Evolutionary conservation across 2,113 vertebrate species (phyloP), one percentile per base, ranked within the genome.

Genomic region (Caranx ignobilis): DNA sequence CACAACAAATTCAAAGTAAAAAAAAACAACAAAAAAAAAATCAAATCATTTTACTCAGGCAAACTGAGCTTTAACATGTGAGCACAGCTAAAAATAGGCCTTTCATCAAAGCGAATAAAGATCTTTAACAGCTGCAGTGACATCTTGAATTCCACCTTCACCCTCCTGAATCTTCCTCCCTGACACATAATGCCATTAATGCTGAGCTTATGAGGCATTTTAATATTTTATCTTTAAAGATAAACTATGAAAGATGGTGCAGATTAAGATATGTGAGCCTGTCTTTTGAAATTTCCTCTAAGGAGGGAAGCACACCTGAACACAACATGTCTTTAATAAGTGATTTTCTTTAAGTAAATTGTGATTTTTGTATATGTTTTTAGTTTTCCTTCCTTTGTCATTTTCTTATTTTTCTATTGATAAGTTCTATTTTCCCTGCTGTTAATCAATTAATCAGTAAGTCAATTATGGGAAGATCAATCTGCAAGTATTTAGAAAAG

Each of bases 61-160:
- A 81, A 81, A 80, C 31, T 64, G 71, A 15, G 55, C 21, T 57
- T 80, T 70, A 18, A 74, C 57, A 79, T 57, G 71, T 63, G 55
- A 70, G 57, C 10, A 47, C 48, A 13, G 55, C 34, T 31, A 55
- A 77, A 84, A 85, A 75, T 1, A 87, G 47, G 19, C 32, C n/a
- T 16, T 43, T 83, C 63, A 76, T 88, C 70, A 88, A 75, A 88
- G 79, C 16, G 55, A 89, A 77, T 52, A 63, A 63, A 68, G 32
- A 43, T 54, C 41, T 77, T 81, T 31, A 67, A 31, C 79, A 83
- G 66, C 83, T 79, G 48, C 72, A 48, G 57, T 39, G 39, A 78
- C 76, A 79, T 84, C 74, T 73, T 75, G 65, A 75, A 68, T 77
- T 67, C 61, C 62, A 69, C 74, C 74, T 84, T 84, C 75, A 57